phyloP scores from a whole-genome alignment of 2,888 invertebrate genomes.

The Drosophila tripunctata region DNA sequence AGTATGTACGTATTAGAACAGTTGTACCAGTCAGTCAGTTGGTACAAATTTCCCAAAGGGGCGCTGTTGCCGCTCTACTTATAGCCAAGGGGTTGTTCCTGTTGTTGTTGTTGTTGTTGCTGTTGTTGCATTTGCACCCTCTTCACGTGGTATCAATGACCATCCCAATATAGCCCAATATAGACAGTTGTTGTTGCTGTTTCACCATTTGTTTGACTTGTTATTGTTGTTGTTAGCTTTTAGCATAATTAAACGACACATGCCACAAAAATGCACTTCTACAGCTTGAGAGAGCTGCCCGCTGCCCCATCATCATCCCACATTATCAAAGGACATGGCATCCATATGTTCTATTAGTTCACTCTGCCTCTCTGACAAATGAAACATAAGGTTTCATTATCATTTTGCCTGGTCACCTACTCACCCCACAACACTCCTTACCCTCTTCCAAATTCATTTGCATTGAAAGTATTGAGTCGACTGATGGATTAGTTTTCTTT shows the following conservation, averaged over 20 bases:
- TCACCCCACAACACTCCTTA: not conserved
- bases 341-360: slow-evolving; percentile 80
- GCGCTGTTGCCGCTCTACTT: slow-evolving; percentile 43
- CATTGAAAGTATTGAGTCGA: slow-evolving; percentile 18
- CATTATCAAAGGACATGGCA: slow-evolving; percentile 69
- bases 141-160: slow-evolving; percentile 68
- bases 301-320: slow-evolving; percentile 18
- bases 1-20: slow-evolving; percentile 63
- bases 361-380: slow-evolving; percentile 32
- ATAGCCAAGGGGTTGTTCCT: slow-evolving; percentile 53
- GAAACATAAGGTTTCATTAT: slow-evolving; percentile 79
- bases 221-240: slow-evolving; percentile 81
- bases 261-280: slow-evolving; percentile 83
- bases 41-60: slow-evolving; percentile 65
- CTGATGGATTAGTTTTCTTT: slow-evolving; percentile 68
- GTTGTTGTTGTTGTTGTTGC: too few relatives aligned
- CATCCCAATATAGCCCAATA: slow-evolving; percentile 47
- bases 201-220: slow-evolving; percentile 62
- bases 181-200: slow-evolving; percentile 37
- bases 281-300: slow-evolving; percentile 65
- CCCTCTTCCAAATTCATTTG: slow-evolving; percentile 52
- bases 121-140: slow-evolving; percentile 64
- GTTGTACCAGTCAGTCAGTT: slow-evolving; percentile 60
- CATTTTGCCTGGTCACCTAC: slow-evolving; percentile 26
- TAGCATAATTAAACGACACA: slow-evolving; percentile 84